phyloP scores from a whole-genome alignment of 2,888 invertebrate genomes.

The Prosopocoilus inquinatus region DNA sequence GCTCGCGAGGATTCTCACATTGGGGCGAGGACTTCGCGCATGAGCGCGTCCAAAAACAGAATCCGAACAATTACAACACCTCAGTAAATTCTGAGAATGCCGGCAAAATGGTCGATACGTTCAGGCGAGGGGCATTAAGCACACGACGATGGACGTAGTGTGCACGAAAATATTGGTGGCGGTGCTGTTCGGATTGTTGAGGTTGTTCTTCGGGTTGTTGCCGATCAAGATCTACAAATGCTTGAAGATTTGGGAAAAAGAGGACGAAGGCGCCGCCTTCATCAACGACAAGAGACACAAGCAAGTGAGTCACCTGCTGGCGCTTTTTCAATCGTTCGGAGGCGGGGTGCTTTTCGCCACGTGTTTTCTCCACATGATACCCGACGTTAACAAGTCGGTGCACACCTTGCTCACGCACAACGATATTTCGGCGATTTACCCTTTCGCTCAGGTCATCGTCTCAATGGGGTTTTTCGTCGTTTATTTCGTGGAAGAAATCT shows the following conservation, averaged over 20 bases:
- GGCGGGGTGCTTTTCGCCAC: constrained; percentile 60
- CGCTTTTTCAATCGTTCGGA: constrained; percentile 53
- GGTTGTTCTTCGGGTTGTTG: constrained; percentile 53
- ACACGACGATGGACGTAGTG: constrained; percentile 44
- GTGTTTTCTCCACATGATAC: constrained; percentile 59
- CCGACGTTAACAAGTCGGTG: constrained; percentile 53
- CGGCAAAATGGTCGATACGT: neutral
- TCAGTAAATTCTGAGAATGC: neutral
- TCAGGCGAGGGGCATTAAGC: neutral
- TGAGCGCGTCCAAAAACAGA: neutral
- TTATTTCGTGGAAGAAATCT: constrained; percentile 56
- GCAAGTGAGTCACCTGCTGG: constrained; percentile 43
- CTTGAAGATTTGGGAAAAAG: constrained; percentile 42
- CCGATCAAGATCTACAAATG: constrained; percentile 52
- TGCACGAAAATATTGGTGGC: constrained; percentile 53
- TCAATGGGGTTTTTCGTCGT: constrained; percentile 56
- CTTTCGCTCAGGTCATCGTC: constrained; percentile 54
- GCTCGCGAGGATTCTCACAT: no score
- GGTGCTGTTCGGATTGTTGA: constrained; percentile 49
- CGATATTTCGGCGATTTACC: constrained; percentile 42
- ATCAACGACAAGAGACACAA: constrained; percentile 41
- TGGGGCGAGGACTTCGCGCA: neutral
- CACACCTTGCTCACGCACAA: constrained; percentile 42
- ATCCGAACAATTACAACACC: constrained; percentile 1
- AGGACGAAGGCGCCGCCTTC: constrained; percentile 36